A percentile compares a stretch with the other conserved stretches of the same genome.
phyloP scores from a whole-genome alignment of 2,797 vertebrate species.

The Epinephelus malabaricus region DNA sequence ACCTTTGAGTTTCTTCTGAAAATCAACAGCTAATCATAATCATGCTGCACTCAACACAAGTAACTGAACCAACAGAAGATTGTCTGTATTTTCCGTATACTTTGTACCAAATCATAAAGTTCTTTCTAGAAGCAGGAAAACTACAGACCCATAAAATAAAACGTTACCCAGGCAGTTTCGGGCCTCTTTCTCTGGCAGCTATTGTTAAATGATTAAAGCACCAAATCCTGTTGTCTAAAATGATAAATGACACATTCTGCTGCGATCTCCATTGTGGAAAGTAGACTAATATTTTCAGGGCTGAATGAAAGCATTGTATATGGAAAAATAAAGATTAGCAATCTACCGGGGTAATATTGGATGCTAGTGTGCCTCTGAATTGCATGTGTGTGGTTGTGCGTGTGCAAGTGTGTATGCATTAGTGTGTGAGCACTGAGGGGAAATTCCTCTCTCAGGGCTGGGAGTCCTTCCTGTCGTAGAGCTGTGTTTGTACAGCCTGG shows the following conservation, averaged over 20 bases:
- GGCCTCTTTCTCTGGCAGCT: neutral
- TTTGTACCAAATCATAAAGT: neutral
- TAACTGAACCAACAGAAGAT: neutral
- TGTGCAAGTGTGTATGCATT: slow-evolving; percentile 45
- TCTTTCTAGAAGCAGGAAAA: slow-evolving; percentile 14
- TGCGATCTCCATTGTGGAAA: slow-evolving; percentile 17
- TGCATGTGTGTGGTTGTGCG: slow-evolving; percentile 13
- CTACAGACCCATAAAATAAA: neutral
- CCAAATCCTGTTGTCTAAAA: slow-evolving; percentile 50
- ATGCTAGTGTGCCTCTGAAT: slow-evolving; percentile 43
- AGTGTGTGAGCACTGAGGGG: slow-evolving; percentile 78
- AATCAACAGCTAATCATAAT: neutral
- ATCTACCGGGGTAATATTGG: slow-evolving; percentile 25
- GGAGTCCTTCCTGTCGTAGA: slow-evolving; percentile 88
- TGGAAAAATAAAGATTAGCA: slow-evolving; percentile 45
- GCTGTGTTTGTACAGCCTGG: slow-evolving; percentile 89
- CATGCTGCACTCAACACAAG: neutral
- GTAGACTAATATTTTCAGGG: slow-evolving; percentile 47
- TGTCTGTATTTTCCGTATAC: neutral
- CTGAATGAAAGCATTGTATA: slow-evolving; percentile 40
- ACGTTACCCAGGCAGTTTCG: neutral
- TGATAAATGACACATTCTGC: slow-evolving; percentile 44
- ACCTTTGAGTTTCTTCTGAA: neutral
- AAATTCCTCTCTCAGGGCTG: slow-evolving; percentile 87
- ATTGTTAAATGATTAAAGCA: slow-evolving; percentile 39